Evolutionary conservation across 2,888 invertebrate species (phyloP).

Genomic region (Cerastoderma edule): DNA sequence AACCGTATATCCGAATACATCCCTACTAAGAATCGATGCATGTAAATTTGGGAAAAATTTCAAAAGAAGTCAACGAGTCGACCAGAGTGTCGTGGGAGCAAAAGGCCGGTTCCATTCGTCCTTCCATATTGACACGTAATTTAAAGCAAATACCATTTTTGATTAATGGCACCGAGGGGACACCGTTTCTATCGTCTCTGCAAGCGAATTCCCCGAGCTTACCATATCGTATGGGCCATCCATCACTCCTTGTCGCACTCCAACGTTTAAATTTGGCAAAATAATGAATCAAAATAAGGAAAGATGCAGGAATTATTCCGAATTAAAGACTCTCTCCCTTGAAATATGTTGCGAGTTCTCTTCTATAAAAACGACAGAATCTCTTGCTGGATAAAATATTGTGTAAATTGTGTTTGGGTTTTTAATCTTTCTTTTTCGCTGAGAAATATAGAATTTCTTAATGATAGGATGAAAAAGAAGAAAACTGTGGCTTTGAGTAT

Average conservation of each 20-base stretch:
- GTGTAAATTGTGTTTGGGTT: no score
- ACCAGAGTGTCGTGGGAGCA: background rate
- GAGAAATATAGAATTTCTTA: no score
- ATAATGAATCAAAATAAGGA: conserved; percentile 59
- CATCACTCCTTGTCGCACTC: conserved; percentile 56
- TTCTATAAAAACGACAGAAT: no score
- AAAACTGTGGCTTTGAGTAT: no score
- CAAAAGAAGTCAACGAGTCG: no score
- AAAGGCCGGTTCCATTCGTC: conserved; percentile 13
- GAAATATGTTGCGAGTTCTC: no score
- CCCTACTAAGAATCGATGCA: no score
- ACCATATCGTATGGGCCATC: conserved; percentile 38
- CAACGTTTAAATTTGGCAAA: conserved; percentile 64
- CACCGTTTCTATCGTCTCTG: conserved; percentile 56
- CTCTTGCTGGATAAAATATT: no score
- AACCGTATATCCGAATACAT: no score
- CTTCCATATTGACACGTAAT: conserved; percentile 60
- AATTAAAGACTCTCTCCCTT: conserved; percentile 27
- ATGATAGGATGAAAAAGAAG: no score
- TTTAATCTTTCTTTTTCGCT: no score
- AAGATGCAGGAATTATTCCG: conserved; percentile 41
- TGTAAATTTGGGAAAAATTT: no score
- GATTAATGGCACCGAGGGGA: conserved; percentile 62
- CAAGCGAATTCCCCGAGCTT: conserved; percentile 44
- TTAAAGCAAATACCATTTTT: conserved; percentile 65